A percentile compares a stretch with the other conserved stretches of the same genome.
These are phyloP conservation scores for Ataeniobius toweri DNA, from an alignment of 2,797 vertebrate genomes.

Conservation along the genomic window DNA sequence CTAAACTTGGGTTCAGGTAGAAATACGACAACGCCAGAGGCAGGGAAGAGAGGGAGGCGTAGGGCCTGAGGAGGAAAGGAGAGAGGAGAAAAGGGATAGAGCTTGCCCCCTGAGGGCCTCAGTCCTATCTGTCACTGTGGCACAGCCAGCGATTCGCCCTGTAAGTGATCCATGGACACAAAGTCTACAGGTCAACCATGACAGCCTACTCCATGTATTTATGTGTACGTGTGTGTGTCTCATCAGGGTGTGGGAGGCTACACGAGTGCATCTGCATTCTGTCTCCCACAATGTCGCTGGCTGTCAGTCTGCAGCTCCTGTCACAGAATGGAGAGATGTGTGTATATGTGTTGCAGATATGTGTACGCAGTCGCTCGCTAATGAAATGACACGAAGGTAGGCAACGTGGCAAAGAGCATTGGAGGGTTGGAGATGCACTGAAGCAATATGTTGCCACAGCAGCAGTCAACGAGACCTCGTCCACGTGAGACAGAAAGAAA, in stretches of 20 bases:
- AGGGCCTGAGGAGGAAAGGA: slow-evolving; percentile 18
- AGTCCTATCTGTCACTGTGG: slow-evolving; percentile 63
- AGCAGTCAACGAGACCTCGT: slow-evolving; percentile 77
- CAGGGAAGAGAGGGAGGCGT: slow-evolving; percentile 6
- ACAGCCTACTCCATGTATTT: slow-evolving; percentile 41
- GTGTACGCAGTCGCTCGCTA: slow-evolving; percentile 29
- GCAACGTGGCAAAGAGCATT: slow-evolving; percentile 50
- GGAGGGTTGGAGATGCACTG: slow-evolving; percentile 52
- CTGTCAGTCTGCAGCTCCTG: slow-evolving; percentile 51
- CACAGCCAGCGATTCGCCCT: slow-evolving; percentile 51
- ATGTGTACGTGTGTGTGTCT: slow-evolving; percentile 16
- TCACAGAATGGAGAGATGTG: slow-evolving; percentile 1
- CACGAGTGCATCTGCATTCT: slow-evolving; percentile 55
- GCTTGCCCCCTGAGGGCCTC: slow-evolving; percentile 52
- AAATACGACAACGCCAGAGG: slow-evolving; percentile 45
- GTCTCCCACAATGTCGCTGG: slow-evolving; percentile 43
- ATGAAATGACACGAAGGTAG: slow-evolving; percentile 66
- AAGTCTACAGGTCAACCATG: slow-evolving; percentile 66
- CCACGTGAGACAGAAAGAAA: slow-evolving; percentile 55
- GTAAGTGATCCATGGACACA: slow-evolving; percentile 65
- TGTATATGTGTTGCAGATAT: slow-evolving; percentile 2
- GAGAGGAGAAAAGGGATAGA: slow-evolving; percentile 8
- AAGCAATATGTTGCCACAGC: slow-evolving; percentile 73
- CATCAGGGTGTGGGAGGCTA: slow-evolving; percentile 16
- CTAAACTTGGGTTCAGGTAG: slow-evolving; percentile 40